Conservation (phyloP, 2,888 invertebrate species). For the Tetragonula carbonaria region DNA sequence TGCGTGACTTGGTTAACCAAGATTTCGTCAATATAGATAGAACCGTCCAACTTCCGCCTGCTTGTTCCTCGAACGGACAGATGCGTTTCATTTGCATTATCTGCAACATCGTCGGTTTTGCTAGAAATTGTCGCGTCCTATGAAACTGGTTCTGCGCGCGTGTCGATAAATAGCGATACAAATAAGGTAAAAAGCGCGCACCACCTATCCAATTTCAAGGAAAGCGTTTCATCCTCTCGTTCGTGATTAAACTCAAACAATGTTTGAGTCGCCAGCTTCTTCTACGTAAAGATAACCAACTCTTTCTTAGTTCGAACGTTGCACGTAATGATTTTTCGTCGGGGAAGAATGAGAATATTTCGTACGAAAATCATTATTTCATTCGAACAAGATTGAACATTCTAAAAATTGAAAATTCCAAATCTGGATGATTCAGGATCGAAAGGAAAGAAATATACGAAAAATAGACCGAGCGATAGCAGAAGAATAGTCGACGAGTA, state of each 20-base stretch:
- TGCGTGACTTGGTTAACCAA: constrained; percentile 28
- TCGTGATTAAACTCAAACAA: constrained; percentile 30
- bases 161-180: constrained; percentile 8
- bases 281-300: too few relatives aligned
- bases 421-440: too few relatives aligned
- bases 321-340: not conserved
- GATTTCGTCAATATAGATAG: constrained; percentile 5
- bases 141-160: constrained; percentile 14
- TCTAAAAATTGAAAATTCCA: too few relatives aligned
- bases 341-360: not conserved
- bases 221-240: not conserved
- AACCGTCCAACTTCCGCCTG: constrained; percentile 17
- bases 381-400: too few relatives aligned
- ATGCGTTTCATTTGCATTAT: constrained; percentile 19
- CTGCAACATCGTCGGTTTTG: constrained; percentile 21
- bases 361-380: not conserved
- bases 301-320: not conserved
- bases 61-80: constrained; percentile 18
- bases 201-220: constrained; percentile 3
- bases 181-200: not conserved
- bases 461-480: too few relatives aligned
- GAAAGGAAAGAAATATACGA: not conserved
- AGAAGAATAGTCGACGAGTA: not conserved
- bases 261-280: not conserved
- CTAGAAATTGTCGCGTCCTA: constrained; percentile 23